Evolutionary conservation across 2,888 invertebrate genomes (phyloP), one percentile per base, ranked within the genome.

Genomic region (Spialia ferax): DNA sequence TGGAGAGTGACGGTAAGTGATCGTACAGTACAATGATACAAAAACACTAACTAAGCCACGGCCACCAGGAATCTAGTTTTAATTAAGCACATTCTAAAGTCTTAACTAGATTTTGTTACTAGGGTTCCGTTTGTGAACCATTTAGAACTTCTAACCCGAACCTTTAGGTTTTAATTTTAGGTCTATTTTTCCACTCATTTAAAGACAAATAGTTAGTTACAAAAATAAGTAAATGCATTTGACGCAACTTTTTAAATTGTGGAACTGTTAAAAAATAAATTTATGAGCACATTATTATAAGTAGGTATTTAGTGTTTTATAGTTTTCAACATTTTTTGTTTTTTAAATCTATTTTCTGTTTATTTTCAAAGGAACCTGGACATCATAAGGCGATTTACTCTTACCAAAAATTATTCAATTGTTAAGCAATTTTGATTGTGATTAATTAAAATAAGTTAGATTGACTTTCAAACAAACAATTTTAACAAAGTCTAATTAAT

Each of bases 31-130:
- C 11, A 23, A 23, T 23, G n/a, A 23, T 23, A n/a, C 23, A 23
- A 48, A 48, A 23, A 26, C 22, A n/a, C 35, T 55, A 55, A 35
- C 20, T 59, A 15, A n/a, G 29, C 26, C 59, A 59, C 10, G 42
- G 59, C 26, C 42, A 26, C 11, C 23, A 0, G 29, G n/a, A 57
- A 26, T 42, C 42, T 59, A 26, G 10, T 23, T 42, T 23, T 59
- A 59, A 59, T 59, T 59, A 59, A 42, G 23, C 23, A 42, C 42
- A 59, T 59, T 59, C 59, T 23, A 57, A 57, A 59, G 26, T 26
- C 23, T n/a, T 35, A 35, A 56, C 20, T 35, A 18, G 11, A 35
- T 13, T 15, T 20, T 1, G 32, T n/a, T 5, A 38, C 15, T 23
- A 22, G 57, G 42, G 38, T 22, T 57, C 38, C 42, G 11, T 22